Percentiles rank a stretch among this genome's conserved stretches.
These are phyloP conservation scores for Lanistes nyassanus DNA, from an alignment of 1,140 invertebrate species.

Conservation along the genomic window DNA sequence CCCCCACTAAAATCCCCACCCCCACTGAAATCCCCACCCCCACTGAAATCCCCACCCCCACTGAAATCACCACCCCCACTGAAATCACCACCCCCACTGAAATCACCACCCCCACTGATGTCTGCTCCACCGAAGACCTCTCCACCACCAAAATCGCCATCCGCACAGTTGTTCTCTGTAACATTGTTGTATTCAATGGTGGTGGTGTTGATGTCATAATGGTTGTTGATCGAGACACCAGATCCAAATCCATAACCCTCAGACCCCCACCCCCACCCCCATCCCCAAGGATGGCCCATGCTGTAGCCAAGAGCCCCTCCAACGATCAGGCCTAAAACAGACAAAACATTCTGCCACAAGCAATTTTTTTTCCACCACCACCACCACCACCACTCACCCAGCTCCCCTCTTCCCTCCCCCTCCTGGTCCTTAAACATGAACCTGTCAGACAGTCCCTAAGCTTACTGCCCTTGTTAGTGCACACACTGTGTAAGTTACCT, in stretches of 20 bases:
- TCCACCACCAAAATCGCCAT: slow-evolving; percentile 9
- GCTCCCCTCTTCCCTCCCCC: too few relatives aligned
- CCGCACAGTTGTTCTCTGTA: slow-evolving; percentile 22
- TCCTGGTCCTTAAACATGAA: too few relatives aligned
- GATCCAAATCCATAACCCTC: slow-evolving; percentile 9
- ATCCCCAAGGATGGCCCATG: slow-evolving; percentile 26
- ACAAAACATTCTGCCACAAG: too few relatives aligned
- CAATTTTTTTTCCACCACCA: too few relatives aligned
- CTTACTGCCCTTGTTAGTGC: too few relatives aligned
- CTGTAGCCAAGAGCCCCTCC: slow-evolving; percentile 29
- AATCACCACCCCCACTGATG: slow-evolving; percentile 14
- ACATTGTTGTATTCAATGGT: slow-evolving; percentile 26
- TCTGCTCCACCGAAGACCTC: slow-evolving; percentile 1
- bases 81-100: slow-evolving; percentile 15
- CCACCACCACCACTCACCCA: too few relatives aligned
- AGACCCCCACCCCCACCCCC: slow-evolving; percentile 22
- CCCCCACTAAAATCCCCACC: slow-evolving; percentile 29
- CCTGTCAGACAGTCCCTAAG: too few relatives aligned
- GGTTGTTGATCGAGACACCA: slow-evolving; percentile 28
- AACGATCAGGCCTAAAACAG: slow-evolving; percentile 24
- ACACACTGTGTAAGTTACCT: too few relatives aligned
- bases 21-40: slow-evolving; percentile 20
- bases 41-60: slow-evolving; percentile 18
- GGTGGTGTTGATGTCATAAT: slow-evolving; percentile 28
- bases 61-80: slow-evolving; percentile 24